phyloP scores from a whole-genome alignment of 2,113 vertebrate genomes.

The Onychostoma macrolepis region DNA sequence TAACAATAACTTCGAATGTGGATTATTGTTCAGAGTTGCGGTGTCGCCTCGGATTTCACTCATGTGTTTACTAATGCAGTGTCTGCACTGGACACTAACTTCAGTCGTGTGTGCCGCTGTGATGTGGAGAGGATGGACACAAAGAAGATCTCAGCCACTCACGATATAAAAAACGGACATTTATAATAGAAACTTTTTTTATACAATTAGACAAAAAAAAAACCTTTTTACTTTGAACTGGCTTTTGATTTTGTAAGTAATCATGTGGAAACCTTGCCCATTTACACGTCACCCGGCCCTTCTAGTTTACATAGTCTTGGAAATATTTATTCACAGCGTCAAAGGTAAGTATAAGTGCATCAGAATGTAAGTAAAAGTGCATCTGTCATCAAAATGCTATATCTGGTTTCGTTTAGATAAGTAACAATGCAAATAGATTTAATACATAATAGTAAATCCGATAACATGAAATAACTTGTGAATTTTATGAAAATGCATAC shows the following conservation, averaged over 20 bases:
- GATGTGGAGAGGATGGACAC: constrained; percentile 41
- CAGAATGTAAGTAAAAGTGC: not conserved
- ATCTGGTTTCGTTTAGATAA: not conserved
- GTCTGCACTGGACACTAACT: not conserved
- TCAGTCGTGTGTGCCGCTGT: not conserved
- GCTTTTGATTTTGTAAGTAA: constrained; percentile 33
- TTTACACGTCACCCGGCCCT: constrained; percentile 39
- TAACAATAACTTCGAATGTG: constrained; percentile 3
- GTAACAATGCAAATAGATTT: not conserved
- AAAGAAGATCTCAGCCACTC: constrained; percentile 14
- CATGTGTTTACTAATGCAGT: not conserved
- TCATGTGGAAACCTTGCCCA: constrained; percentile 66
- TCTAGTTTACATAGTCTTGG: constrained; percentile 63
- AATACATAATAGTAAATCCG: not conserved
- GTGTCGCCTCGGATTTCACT: not conserved
- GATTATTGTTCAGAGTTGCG: constrained; percentile 15
- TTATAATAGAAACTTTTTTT: constrained; percentile 3
- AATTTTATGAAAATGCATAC: not conserved
- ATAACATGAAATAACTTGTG: not conserved
- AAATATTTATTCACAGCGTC: constrained; percentile 57
- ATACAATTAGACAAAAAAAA: not conserved
- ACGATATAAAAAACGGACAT: constrained; percentile 12
- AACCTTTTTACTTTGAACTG: not conserved
- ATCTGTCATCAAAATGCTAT: not conserved
- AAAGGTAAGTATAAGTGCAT: constrained; percentile 67